Evolutionary conservation across 2,888 invertebrate species (phyloP).

Genomic region (Meiosimyza platycephala): DNA sequence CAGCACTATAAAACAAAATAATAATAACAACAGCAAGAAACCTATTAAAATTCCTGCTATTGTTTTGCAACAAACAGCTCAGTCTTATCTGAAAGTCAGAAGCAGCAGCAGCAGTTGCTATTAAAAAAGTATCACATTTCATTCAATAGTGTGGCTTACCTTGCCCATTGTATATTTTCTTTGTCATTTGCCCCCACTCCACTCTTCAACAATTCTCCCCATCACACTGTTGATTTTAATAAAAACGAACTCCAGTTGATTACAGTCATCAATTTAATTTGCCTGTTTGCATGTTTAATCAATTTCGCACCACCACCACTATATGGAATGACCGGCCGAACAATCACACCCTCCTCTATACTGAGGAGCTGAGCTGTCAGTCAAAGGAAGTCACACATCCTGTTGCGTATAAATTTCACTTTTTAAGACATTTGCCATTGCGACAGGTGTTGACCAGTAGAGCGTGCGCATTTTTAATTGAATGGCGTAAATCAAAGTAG

Average conservation of each 20-base stretch:
- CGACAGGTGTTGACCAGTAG: conserved; percentile 9
- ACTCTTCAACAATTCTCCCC: not conserved
- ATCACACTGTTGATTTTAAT: not conserved
- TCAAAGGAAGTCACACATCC: not conserved
- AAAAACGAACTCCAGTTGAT: conserved; percentile 13
- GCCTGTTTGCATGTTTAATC: conserved; percentile 29
- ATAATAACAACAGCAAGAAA: conserved; percentile 31
- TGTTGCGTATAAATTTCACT: not conserved
- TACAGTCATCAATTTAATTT: conserved; percentile 30
- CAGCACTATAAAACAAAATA: conserved; percentile 28
- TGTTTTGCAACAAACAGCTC: conserved; percentile 12
- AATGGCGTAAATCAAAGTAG: conserved; percentile 55
- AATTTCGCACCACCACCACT: conserved; percentile 9
- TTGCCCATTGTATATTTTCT: not conserved
- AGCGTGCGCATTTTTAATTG: conserved; percentile 55
- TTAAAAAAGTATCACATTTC: conserved; percentile 34
- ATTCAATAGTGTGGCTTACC: conserved; percentile 6
- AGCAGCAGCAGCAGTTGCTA: not conserved
- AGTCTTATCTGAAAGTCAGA: not conserved
- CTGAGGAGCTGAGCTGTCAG: no score
- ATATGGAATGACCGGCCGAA: not conserved
- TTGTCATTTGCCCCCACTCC: not conserved
- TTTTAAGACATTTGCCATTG: conserved; percentile 4
- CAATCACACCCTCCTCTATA: no score
- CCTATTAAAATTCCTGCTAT: conserved; percentile 48